Evolutionary conservation across 2,113 vertebrate genomes (phyloP).

Genomic region (Cynopterus brachyotis): DNA sequence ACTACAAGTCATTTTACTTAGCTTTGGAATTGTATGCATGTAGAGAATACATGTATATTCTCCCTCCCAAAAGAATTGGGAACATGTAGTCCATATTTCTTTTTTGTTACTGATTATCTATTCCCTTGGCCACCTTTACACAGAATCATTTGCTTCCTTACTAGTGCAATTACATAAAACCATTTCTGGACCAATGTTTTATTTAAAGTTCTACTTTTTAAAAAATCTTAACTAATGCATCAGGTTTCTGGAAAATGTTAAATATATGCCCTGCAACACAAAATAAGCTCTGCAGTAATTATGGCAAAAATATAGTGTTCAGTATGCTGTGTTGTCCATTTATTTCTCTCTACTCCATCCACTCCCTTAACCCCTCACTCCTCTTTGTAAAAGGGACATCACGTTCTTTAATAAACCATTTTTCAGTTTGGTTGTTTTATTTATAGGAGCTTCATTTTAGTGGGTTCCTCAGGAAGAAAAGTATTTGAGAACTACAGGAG

Average conservation of each 20-base stretch:
- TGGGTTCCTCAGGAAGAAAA: slow-evolving; percentile 41
- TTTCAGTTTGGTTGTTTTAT: background rate
- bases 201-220: background rate
- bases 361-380: too few relatives aligned
- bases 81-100: background rate
- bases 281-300: background rate
- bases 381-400: background rate
- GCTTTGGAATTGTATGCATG: background rate
- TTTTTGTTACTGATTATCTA: background rate
- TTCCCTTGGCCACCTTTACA: background rate
- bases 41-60: background rate
- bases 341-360: background rate
- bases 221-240: background rate
- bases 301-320: background rate
- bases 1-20: background rate
- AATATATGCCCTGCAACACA: fast-evolving
- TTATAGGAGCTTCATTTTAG: slow-evolving; percentile 2
- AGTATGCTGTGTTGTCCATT: fast-evolving
- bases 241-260: background rate
- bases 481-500: slow-evolving; percentile 28
- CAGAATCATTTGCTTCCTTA: background rate
- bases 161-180: background rate
- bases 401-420: background rate
- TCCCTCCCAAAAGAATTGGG: background rate
- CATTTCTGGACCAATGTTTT: slow-evolving; percentile 19